Conservation (phyloP, 2,797 vertebrate species). For the Chiroxiphia lanceolata region DNA sequence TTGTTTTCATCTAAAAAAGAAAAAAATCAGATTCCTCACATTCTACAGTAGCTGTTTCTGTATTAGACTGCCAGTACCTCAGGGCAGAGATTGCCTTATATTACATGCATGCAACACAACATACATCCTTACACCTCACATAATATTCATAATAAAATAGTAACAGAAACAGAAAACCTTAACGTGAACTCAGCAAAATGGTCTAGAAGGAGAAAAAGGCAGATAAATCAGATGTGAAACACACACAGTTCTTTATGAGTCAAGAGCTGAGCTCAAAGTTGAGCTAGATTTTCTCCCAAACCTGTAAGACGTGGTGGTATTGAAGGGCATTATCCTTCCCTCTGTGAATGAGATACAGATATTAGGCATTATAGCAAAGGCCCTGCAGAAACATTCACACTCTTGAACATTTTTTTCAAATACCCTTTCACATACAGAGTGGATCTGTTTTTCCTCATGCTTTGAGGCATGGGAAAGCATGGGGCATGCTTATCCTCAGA, state of each 20-base stretch:
- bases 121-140: background rate
- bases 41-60: background rate
- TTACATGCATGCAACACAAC: background rate
- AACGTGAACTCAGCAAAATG: background rate
- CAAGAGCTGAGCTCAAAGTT: background rate
- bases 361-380: background rate
- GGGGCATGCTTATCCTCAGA: constrained; percentile 47
- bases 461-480: constrained; percentile 15
- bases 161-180: background rate
- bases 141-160: background rate
- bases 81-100: background rate
- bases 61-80: background rate
- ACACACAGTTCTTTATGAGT: background rate
- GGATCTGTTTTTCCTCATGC: constrained; percentile 42
- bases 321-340: background rate
- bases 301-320: background rate
- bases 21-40: background rate
- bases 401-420: background rate
- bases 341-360: background rate
- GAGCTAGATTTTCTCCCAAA: background rate
- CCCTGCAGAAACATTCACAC: background rate
- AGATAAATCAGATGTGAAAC: background rate
- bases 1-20: constrained; percentile 10
- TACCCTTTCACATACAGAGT: background rate
- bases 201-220: background rate